Evolutionary conservation across 1,140 invertebrate genomes (phyloP), one percentile per base, ranked within the genome.

Genomic region (Solenopsis invicta): DNA sequence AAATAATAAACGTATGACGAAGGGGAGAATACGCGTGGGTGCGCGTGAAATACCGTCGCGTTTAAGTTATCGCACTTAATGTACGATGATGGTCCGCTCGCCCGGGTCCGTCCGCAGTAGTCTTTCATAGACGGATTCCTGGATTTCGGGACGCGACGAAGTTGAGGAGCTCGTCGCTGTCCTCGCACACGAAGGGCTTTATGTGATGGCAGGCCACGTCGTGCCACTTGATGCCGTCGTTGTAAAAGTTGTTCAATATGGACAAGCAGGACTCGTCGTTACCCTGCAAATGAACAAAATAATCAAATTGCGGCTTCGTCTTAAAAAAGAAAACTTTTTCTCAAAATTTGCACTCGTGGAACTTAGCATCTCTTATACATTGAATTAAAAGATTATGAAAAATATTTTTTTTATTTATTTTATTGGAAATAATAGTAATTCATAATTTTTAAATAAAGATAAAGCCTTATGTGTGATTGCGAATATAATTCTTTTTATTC

Each of bases 151-250:
- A 98, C 89, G 97, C 97, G 29, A 98, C 98, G 92, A 98, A 98
- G 95, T 98, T 98, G 88, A 98, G 96, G n/a, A 98, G 96, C 95
- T 98, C 98, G 87, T 98, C 98, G 93, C 97, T 98, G 96, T 98
- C 98, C 95, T 99, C 98, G 94, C 98, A 99, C 4, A 99, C 98
- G 96, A 98, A 98, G 2, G 98, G 98, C 95, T 99, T 99, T 80
- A 98, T 96, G 94, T 99, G 98, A 94, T 98, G 97, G 92, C 98
- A 98, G 76, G 98, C 98, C 18, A 98, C 98, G 93, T 98, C 98
- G 96, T 99, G 98, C 98, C 98, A 98, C 94, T 98, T 98, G 90
- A 98, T 96, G 52, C 98, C 98, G 92, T 99, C 98, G 91, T 98
- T 98, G 96, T 99, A 99, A 96, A 98, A 98, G 94, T 99, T 98